These are phyloP conservation scores for Dromas ardeola DNA, from an alignment of 2,113 vertebrate species.

Conservation along the genomic window DNA sequence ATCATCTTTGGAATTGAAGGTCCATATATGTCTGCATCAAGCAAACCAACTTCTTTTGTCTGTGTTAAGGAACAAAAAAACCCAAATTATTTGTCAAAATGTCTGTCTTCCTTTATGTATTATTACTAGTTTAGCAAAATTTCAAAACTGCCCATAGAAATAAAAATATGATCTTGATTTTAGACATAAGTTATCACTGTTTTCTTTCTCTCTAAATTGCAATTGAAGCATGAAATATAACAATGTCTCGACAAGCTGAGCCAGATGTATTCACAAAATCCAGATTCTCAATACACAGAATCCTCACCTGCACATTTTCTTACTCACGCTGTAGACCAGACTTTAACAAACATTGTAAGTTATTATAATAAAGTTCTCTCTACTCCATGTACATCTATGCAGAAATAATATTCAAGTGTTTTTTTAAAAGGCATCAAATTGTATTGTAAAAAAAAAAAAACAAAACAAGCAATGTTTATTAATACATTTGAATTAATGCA, in stretches of 20 bases:
- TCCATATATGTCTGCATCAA: constrained; percentile 94
- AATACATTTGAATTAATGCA: not conserved
- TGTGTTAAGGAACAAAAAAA: constrained; percentile 50
- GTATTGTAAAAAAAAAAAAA: not conserved
- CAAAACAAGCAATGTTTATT: not conserved
- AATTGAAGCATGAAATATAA: not conserved
- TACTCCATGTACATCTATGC: not conserved
- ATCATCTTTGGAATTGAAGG: constrained; percentile 95
- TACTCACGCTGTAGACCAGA: not conserved
- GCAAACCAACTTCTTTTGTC: constrained; percentile 87
- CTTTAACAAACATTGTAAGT: not conserved
- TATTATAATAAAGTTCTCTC: not conserved
- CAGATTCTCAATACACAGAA: not conserved
- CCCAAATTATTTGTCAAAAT: not conserved
- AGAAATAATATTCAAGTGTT: not conserved
- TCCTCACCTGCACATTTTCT: not conserved
- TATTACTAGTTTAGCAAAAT: not conserved
- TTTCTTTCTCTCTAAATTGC: not conserved
- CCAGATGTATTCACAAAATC: not conserved
- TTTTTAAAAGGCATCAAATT: not conserved
- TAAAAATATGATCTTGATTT: not conserved
- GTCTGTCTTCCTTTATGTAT: not conserved
- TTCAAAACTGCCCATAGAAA: not conserved
- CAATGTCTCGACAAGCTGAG: not conserved
- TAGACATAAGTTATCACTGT: not conserved